Percentiles rank a stretch among this genome's conserved stretches.
Conservation (phyloP, 53 echinoderm and acorn worm species). For the Glandiceps talaboti region DNA sequence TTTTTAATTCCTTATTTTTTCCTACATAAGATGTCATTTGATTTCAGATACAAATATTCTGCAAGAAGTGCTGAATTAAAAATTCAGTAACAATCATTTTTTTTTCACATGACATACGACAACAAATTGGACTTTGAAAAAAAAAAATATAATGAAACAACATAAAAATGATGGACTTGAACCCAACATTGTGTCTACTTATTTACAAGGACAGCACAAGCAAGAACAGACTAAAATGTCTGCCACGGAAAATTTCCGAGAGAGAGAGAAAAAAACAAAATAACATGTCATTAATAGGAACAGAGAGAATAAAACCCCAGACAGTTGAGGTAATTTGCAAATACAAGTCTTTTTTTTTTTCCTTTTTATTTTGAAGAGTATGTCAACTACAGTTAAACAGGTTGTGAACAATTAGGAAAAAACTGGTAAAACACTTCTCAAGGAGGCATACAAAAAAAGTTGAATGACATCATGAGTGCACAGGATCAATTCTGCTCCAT, state of each 20-base stretch:
- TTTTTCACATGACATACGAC: neutral
- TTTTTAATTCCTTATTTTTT: neutral
- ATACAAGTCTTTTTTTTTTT: neutral
- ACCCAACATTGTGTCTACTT: neutral
- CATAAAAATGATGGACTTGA: neutral
- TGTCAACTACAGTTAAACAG: neutral
- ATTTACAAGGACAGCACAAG: neutral
- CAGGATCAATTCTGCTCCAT: neutral
- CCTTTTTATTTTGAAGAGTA: no score
- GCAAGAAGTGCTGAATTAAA: neutral
- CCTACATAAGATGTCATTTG: neutral
- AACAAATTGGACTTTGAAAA: neutral
- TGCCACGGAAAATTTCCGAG: neutral
- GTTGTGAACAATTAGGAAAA: neutral
- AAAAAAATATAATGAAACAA: no score
- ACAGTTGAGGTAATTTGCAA: neutral
- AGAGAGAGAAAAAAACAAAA: no score
- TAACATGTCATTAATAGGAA: neutral
- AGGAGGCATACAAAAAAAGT: neutral
- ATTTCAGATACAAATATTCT: neutral
- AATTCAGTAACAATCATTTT: neutral
- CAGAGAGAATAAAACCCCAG: neutral
- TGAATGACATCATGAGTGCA: neutral
- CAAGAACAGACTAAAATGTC: neutral
- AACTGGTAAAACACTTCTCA: neutral